Percentiles rank a stretch among this genome's conserved stretches.
Conservation (phyloP, 2,797 vertebrate genomes). For the Hephaestus fuliginosus region DNA sequence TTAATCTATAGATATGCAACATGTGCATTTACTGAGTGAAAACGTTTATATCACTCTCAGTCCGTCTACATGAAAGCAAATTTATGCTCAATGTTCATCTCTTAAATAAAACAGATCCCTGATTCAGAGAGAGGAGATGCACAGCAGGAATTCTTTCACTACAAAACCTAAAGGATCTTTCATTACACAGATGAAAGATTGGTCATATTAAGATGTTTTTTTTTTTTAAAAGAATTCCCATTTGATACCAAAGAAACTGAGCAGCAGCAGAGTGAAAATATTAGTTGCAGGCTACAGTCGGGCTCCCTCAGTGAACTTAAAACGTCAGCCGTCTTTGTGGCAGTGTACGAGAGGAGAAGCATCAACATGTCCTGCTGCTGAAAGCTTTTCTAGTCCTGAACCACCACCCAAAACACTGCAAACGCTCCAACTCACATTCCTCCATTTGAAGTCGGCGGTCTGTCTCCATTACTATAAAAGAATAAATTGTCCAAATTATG, state of each 20-base stretch:
- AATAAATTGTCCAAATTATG: conserved; percentile 83
- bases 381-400: conserved; percentile 53
- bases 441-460: conserved; percentile 84
- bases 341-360: conserved; percentile 39
- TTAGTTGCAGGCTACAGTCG: conserved; percentile 17
- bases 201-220: not conserved
- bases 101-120: not conserved
- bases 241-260: conserved; percentile 25
- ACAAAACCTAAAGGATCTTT: conserved; percentile 27
- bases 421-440: conserved; percentile 87
- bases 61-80: not conserved
- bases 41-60: not conserved
- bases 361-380: conserved; percentile 45
- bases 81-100: not conserved
- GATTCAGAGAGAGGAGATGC: conserved; percentile 8
- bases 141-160: conserved; percentile 31
- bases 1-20: conserved; percentile 7
- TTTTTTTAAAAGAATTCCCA: conserved; percentile 18
- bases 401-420: conserved; percentile 82
- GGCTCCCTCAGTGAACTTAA: not conserved
- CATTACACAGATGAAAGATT: conserved; percentile 43
- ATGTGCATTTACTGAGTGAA: not conserved
- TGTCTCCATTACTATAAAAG: conserved; percentile 85
- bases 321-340: not conserved
- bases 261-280: conserved; percentile 41